Evolutionary conservation across 2,888 invertebrate species (phyloP).

Genomic region (Galeopsomyia nigrocyanea): DNA sequence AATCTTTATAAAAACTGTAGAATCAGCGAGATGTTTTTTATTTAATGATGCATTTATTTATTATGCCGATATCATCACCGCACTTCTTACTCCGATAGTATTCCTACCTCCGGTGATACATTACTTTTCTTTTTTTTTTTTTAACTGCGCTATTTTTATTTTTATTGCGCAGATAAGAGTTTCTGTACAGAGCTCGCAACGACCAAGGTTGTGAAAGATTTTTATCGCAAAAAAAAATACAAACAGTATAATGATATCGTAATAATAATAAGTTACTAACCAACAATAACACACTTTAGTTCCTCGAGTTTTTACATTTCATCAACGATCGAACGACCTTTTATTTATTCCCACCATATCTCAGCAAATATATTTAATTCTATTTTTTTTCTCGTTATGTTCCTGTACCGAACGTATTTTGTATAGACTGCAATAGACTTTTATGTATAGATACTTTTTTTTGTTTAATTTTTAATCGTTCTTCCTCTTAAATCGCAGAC

Average conservation of each 20-base stretch:
- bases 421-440: conserved; percentile 40
- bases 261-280: conserved; percentile 18
- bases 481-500: not conserved
- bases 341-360: conserved; percentile 1
- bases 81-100: conserved; percentile 17
- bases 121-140: not conserved
- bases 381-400: conserved; percentile 36
- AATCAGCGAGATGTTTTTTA: conserved; percentile 24
- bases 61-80: conserved; percentile 17
- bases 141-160: not conserved
- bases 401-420: conserved; percentile 36
- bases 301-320: not conserved
- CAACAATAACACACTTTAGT: not conserved
- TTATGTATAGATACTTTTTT: conserved; percentile 28
- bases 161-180: not conserved
- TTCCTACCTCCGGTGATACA: conserved; percentile 29
- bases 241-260: too few relatives aligned
- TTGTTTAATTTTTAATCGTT: not conserved
- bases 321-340: not conserved
- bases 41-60: conserved; percentile 35
- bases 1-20: conserved; percentile 48
- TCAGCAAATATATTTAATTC: conserved; percentile 10
- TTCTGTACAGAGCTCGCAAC: too few relatives aligned
- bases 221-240: too few relatives aligned
- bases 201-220: too few relatives aligned